Base-by-base conservation (phyloP, 2,888 invertebrate species). In the Drosophila demipolita region DNA sequence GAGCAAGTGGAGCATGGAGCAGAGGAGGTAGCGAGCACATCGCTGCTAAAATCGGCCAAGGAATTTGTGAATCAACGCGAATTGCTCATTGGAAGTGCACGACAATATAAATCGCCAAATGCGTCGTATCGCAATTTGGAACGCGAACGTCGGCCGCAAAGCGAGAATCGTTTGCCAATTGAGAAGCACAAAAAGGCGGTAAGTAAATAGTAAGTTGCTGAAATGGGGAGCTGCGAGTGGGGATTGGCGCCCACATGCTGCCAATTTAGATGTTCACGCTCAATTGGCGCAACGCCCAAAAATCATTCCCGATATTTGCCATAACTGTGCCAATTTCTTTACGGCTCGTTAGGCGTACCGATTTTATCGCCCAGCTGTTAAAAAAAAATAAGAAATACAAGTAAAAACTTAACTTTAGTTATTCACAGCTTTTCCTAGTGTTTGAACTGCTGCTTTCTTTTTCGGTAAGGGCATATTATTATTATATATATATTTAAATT, bases 31-130 rank as follows among this genome's bases (percentile, higher is more conserved):
- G 42, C 52, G 9, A 59, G 49, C 63, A 64, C 57, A 26, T 59
- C 68, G 50, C 54, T 77, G 71, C 50, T 66, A 17, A 91, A 92
- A 66, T 79, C 76, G 55, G 79, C 78, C 52, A 91, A 91, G 67
- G 88, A 92, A 66, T 82, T 83, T 66, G 89, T 83, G 50, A 91
- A 92, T 70, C 83, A 87, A 60, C 84, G 83, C 45, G 90, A 91
- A 60, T 73, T 90, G 50, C 76, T 82, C 50, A 74, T 82, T 70
- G 80, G 85, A 54, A 88, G 83, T 52, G 78, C 84, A 45, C 87
- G 87, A 57, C 83, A 67, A 65, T 89, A 89, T 58, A 90, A 84
- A 78, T 82, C 85, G 36, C 84, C 89, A 72, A 80, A 90, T 90
- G 88, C 57, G 61, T 75, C 90, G 69, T 29, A 70, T 53, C 69